A percentile compares a stretch with the other conserved stretches of the same genome.
Conservation (phyloP, 1,140 invertebrate genomes). For the Branchinecta lynchi region DNA sequence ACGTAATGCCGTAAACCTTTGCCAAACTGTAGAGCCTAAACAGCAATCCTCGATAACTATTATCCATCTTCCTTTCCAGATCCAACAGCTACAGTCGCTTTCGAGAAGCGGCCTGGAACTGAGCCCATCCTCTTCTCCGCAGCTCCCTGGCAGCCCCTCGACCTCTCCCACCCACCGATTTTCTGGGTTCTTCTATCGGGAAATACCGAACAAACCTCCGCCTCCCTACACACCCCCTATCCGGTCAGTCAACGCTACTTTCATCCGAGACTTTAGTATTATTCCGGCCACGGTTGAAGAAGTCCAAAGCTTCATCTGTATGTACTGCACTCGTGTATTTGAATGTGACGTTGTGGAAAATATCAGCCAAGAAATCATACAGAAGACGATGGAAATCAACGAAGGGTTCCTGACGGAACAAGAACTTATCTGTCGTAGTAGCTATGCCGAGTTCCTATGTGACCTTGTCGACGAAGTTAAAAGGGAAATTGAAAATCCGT, state of each 20-base stretch:
- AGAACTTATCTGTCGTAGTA: neutral
- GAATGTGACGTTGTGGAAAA: neutral
- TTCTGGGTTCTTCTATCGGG: neutral
- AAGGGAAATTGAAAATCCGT: neutral
- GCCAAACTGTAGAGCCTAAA: no score
- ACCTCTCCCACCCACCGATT: neutral
- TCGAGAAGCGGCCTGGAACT: neutral
- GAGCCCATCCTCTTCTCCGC: neutral
- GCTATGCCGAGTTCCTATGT: neutral
- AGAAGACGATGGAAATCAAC: neutral
- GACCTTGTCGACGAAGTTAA: neutral
- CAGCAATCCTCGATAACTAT: no score
- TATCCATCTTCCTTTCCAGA: neutral
- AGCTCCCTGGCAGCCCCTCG: neutral
- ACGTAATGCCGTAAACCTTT: no score
- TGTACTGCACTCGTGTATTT: neutral
- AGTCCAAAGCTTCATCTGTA: neutral
- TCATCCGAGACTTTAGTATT: neutral
- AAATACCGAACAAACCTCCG: conserved; percentile 1
- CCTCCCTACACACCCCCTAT: neutral
- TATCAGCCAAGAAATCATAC: neutral
- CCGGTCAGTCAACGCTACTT: neutral
- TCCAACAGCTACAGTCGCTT: neutral
- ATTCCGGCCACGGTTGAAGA: neutral
- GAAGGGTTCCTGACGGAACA: neutral